phyloP scores from a whole-genome alignment of 2,113 vertebrate species.

The Chaetorhynchus papuensis region DNA sequence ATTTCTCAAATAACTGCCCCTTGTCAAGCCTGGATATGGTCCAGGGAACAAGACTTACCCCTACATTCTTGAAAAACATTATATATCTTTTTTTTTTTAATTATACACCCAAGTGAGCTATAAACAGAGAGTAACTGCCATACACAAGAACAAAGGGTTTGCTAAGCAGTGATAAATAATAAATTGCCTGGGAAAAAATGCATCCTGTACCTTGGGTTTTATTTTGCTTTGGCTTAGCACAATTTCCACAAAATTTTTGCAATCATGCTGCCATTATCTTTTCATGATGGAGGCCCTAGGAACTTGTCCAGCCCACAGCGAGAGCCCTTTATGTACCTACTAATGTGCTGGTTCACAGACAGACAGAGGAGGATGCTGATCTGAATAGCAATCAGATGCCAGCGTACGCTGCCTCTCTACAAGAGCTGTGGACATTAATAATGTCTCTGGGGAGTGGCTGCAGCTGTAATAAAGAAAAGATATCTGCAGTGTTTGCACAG shows the following conservation, averaged over 20 bases:
- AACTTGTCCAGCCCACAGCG: slow-evolving; percentile 2
- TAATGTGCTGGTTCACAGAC: slow-evolving; percentile 48
- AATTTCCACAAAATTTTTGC: slow-evolving; percentile 13
- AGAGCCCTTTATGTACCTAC: slow-evolving; percentile 57
- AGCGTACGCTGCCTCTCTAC: background rate
- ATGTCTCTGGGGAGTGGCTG: slow-evolving; percentile 51
- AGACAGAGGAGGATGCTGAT: slow-evolving; percentile 55
- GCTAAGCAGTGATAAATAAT: slow-evolving; percentile 15
- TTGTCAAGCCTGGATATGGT: background rate
- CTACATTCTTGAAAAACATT: background rate
- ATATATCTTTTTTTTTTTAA: background rate
- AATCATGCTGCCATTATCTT: background rate
- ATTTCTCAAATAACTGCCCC: background rate
- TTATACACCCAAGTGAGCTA: slow-evolving; percentile 25
- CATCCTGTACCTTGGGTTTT: background rate
- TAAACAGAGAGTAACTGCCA: slow-evolving; percentile 50
- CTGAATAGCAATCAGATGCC: slow-evolving; percentile 65
- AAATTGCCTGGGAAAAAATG: background rate
- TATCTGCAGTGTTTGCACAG: slow-evolving; percentile 1
- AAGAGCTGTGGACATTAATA: slow-evolving; percentile 51
- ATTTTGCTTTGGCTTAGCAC: background rate
- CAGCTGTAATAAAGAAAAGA: slow-evolving; percentile 58
- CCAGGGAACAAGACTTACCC: background rate
- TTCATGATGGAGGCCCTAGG: background rate
- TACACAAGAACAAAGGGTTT: background rate